These are phyloP conservation scores for Etia nguti DNA, from an alignment of 2,113 vertebrate genomes.

Conservation along the genomic window DNA sequence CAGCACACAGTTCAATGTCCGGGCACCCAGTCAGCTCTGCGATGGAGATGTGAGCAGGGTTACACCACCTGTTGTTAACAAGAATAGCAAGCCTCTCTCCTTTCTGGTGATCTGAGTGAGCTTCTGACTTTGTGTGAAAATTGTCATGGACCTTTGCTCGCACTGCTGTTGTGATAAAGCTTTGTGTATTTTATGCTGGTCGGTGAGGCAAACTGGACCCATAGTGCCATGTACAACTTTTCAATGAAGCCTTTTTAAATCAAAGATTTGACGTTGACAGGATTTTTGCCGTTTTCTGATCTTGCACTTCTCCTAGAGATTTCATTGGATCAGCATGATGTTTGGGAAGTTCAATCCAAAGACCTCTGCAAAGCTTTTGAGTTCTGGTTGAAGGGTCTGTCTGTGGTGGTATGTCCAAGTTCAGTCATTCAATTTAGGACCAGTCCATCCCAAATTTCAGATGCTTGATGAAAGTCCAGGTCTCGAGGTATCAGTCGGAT, in stretches of 20 bases:
- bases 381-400: not conserved
- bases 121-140: rapidly evolving
- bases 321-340: not conserved
- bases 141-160: not conserved
- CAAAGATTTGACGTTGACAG: rapidly evolving
- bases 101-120: not conserved
- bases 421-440: not conserved
- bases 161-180: not conserved
- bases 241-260: rapidly evolving
- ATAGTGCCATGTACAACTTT: not conserved
- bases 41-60: not conserved
- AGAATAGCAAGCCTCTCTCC: not conserved
- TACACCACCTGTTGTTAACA: not conserved
- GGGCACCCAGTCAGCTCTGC: not conserved
- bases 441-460: not conserved
- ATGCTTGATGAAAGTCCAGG: rapidly evolving
- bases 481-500: not conserved
- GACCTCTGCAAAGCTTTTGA: not conserved
- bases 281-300: not conserved
- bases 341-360: not conserved
- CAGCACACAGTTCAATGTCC: rapidly evolving
- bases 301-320: not conserved
- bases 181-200: not conserved
- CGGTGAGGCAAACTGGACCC: not conserved
- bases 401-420: not conserved